These are phyloP conservation scores for Aurelia coerulea DNA, from an alignment of 30 jellyfish, hydroid and myxozoan genomes.

Conservation along the genomic window DNA sequence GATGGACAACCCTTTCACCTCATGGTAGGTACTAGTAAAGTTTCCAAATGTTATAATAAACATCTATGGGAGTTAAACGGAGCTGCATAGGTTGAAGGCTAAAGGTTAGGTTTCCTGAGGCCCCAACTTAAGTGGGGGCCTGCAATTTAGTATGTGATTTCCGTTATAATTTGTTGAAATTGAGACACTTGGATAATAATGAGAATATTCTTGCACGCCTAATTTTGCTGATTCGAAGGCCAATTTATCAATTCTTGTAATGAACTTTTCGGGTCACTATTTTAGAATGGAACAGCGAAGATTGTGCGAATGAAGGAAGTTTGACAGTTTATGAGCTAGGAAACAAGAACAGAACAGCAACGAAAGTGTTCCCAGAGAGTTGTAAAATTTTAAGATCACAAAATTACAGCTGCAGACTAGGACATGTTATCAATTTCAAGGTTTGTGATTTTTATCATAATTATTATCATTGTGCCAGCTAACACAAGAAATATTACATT, in stretches of 20 bases:
- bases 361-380: slow-evolving; percentile 97
- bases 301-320: slow-evolving; percentile 85
- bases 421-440: slow-evolving; percentile 76
- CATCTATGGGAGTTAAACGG: not conserved
- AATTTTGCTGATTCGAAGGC: not conserved
- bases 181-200: no score
- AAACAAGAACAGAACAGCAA: slow-evolving; percentile 88
- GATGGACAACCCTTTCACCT: slow-evolving; percentile 92
- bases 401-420: slow-evolving; percentile 77
- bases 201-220: not conserved
- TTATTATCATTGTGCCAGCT: no score
- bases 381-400: slow-evolving; percentile 85
- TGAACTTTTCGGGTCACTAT: not conserved
- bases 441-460: slow-evolving; percentile 31
- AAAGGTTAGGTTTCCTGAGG: no score
- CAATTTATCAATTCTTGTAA: not conserved
- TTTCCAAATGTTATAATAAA: not conserved
- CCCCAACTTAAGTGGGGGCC: no score
- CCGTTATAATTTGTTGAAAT: no score
- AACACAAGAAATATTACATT: no score
- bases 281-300: slow-evolving; percentile 92
- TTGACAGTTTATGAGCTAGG: slow-evolving; percentile 86
- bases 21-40: slow-evolving; percentile 68
- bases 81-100: no score
- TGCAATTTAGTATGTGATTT: no score